Conservation (phyloP, 2,113 vertebrate genomes). For the Cichladusa arquata region DNA sequence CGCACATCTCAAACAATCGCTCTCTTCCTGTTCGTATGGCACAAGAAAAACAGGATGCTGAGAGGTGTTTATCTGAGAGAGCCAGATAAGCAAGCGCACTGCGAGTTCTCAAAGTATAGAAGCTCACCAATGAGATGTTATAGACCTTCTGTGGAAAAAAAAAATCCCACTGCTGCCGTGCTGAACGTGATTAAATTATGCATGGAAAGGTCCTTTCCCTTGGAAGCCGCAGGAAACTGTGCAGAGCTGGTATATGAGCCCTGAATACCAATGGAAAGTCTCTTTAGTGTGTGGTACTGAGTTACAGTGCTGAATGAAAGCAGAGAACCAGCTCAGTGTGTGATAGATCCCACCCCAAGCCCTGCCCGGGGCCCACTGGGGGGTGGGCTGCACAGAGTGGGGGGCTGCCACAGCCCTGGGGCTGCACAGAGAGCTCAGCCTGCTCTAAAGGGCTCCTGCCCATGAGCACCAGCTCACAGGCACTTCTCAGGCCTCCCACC, state of each 20-base stretch:
- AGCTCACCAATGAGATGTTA: background rate
- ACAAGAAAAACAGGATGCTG: slow-evolving; percentile 70
- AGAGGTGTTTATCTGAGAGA: slow-evolving; percentile 64
- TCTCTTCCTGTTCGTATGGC: slow-evolving; percentile 67
- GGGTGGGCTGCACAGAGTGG: background rate
- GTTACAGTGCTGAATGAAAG: background rate
- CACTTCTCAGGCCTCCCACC: background rate
- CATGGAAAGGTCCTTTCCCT: slow-evolving; percentile 9
- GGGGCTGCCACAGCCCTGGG: background rate
- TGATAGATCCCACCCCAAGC: background rate
- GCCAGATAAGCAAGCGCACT: slow-evolving; percentile 50
- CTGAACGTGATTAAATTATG: background rate
- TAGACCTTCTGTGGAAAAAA: background rate
- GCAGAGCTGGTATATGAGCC: slow-evolving; percentile 1
- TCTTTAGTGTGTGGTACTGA: background rate
- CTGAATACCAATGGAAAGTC: slow-evolving; percentile 35
- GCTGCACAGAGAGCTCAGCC: background rate
- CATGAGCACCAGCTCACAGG: background rate
- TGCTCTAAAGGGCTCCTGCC: background rate
- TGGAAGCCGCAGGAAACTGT: background rate
- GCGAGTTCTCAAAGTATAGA: background rate
- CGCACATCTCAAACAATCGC: slow-evolving; percentile 66
- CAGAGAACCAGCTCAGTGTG: background rate
- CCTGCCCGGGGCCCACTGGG: background rate
- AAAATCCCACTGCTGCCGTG: background rate